These are phyloP conservation scores for Myotis brandtii DNA, from an alignment of 2,113 vertebrate species.

Conservation along the genomic window DNA sequence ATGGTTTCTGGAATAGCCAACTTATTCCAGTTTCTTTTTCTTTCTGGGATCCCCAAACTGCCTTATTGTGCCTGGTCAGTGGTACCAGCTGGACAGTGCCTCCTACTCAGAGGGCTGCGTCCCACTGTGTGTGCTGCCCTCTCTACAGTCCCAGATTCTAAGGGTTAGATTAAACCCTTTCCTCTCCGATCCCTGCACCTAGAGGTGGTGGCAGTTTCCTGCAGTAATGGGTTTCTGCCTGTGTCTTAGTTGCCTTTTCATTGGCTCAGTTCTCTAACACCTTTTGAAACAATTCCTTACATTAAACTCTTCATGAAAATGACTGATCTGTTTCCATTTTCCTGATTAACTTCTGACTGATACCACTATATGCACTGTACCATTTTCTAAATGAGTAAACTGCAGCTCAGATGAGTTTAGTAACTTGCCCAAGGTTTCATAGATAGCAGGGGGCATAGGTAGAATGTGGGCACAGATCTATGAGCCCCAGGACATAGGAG, in stretches of 20 bases:
- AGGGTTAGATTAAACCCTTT: neutral
- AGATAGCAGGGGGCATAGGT: neutral
- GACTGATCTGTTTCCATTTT: neutral
- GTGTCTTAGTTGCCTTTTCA: neutral
- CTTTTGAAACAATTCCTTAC: neutral
- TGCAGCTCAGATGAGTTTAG: neutral
- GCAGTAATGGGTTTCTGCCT: neutral
- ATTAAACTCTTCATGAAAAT: neutral
- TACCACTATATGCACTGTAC: neutral
- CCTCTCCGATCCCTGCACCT: neutral
- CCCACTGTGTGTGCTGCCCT: neutral
- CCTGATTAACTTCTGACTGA: neutral
- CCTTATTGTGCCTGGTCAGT: neutral
- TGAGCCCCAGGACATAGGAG: neutral
- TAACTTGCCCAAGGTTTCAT: neutral
- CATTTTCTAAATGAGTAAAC: neutral
- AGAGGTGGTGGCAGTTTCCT: neutral
- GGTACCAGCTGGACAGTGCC: neutral
- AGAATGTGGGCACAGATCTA: neutral
- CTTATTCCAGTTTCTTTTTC: neutral
- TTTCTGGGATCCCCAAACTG: neutral
- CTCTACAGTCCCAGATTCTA: accelerated
- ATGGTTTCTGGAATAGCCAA: neutral
- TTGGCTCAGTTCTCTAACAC: neutral
- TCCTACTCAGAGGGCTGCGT: neutral